phyloP scores from a whole-genome alignment of 2,113 vertebrate genomes.

The Petrocephalus microphthalmus region DNA sequence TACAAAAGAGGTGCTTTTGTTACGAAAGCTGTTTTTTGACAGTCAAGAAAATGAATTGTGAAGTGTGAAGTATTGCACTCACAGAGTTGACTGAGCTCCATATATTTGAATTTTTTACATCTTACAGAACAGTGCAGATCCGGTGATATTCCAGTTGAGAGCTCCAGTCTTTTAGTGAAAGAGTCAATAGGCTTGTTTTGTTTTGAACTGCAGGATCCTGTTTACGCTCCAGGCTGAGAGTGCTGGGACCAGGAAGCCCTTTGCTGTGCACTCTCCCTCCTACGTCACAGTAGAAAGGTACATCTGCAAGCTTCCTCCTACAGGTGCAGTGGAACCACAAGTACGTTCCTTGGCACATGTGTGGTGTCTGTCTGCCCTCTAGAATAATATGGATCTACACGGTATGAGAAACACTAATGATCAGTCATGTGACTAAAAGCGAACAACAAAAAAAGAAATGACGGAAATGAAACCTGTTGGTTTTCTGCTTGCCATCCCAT shows the following conservation, averaged over 20 bases:
- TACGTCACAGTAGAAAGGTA: slow-evolving; percentile 32
- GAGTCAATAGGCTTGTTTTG: background rate
- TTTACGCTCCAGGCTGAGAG: slow-evolving; percentile 16
- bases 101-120: background rate
- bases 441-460: background rate
- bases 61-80: background rate
- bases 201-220: slow-evolving; percentile 27
- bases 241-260: slow-evolving; percentile 21
- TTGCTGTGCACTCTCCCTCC: background rate
- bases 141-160: background rate
- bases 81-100: background rate
- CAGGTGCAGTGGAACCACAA: background rate
- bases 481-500: background rate
- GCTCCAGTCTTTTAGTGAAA: background rate
- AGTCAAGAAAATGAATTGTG: background rate
- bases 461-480: background rate
- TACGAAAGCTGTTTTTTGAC: background rate
- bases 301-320: slow-evolving; percentile 7
- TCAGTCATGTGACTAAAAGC: background rate
- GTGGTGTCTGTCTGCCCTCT: background rate
- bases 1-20: background rate
- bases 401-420: background rate
- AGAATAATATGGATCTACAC: background rate
- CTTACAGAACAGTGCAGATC: background rate
- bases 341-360: background rate